Conservation (phyloP, 2,888 invertebrate species). For the Charanyca ferruginea region DNA sequence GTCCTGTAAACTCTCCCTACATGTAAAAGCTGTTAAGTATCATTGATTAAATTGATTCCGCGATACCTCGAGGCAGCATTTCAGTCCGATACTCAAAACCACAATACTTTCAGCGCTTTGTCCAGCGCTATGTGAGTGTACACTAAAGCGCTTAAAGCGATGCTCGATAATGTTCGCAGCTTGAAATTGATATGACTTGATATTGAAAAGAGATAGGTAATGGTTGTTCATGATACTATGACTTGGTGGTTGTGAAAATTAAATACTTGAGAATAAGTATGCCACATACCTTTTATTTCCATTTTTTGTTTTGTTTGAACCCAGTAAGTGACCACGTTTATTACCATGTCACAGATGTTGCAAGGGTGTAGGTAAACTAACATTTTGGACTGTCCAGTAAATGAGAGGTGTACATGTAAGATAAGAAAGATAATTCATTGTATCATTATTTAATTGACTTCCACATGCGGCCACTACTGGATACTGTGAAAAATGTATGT, state of each 20-base stretch:
- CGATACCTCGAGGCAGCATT: slow-evolving; percentile 22
- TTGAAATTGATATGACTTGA: neutral
- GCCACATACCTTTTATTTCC: too few relatives aligned
- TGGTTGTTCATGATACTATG: slow-evolving; percentile 5
- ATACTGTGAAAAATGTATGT: too few relatives aligned
- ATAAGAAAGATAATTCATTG: too few relatives aligned
- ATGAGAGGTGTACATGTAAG: too few relatives aligned
- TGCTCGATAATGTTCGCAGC: slow-evolving; percentile 15
- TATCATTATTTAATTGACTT: too few relatives aligned
- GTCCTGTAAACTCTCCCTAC: neutral
- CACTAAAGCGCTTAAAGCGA: slow-evolving; percentile 33
- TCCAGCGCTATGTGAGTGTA: slow-evolving; percentile 8
- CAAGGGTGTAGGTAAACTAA: too few relatives aligned
- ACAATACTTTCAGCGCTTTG: slow-evolving; percentile 41
- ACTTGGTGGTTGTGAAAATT: neutral
- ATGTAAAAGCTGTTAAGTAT: slow-evolving; percentile 12
- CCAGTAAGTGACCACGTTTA: too few relatives aligned
- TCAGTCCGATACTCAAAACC: slow-evolving; percentile 30
- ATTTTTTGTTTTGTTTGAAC: too few relatives aligned
- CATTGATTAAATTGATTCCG: slow-evolving; percentile 23
- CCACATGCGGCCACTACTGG: too few relatives aligned
- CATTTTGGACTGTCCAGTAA: too few relatives aligned
- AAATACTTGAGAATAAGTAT: neutral
- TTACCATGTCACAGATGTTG: too few relatives aligned
- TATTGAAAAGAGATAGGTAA: slow-evolving; percentile 9